Conservation (phyloP, 2,888 invertebrate species). For the Cheilosia grossa region DNA sequence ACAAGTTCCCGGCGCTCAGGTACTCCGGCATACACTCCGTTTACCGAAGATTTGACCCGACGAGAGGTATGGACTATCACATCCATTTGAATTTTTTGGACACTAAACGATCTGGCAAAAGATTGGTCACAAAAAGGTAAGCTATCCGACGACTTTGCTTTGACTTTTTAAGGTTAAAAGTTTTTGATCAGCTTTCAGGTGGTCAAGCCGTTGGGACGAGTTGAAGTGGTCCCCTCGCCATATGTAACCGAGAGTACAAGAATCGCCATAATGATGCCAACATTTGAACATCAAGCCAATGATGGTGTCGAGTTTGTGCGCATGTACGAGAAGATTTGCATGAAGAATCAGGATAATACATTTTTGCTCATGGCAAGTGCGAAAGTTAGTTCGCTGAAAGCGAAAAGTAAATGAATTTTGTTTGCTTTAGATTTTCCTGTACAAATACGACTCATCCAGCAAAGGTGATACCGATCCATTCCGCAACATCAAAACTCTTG, state of each 20-base stretch:
- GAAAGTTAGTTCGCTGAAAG: neutral
- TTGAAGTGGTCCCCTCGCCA: constrained; percentile 95
- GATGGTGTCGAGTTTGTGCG: constrained; percentile 88
- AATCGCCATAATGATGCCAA: constrained; percentile 90
- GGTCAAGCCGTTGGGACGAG: constrained; percentile 92
- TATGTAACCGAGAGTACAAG: constrained; percentile 97
- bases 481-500: constrained; percentile 86
- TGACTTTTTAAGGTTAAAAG: neutral
- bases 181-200: constrained; percentile 87
- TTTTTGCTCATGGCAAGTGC: constrained; percentile 87
- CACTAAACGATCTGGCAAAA: constrained; percentile 80
- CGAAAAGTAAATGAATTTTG: neutral
- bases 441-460: constrained; percentile 86
- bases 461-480: constrained; percentile 87
- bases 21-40: constrained; percentile 87
- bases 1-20: constrained; percentile 84
- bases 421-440: constrained; percentile 86
- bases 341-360: constrained; percentile 91
- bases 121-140: constrained; percentile 84
- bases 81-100: constrained; percentile 88
- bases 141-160: neutral
- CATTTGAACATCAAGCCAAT: constrained; percentile 85
- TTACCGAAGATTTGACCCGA: constrained; percentile 91
- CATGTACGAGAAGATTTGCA: constrained; percentile 88
- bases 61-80: constrained; percentile 93